Base-by-base conservation (phyloP, 2,888 invertebrate genomes). In the Xylocampa areola region DNA sequence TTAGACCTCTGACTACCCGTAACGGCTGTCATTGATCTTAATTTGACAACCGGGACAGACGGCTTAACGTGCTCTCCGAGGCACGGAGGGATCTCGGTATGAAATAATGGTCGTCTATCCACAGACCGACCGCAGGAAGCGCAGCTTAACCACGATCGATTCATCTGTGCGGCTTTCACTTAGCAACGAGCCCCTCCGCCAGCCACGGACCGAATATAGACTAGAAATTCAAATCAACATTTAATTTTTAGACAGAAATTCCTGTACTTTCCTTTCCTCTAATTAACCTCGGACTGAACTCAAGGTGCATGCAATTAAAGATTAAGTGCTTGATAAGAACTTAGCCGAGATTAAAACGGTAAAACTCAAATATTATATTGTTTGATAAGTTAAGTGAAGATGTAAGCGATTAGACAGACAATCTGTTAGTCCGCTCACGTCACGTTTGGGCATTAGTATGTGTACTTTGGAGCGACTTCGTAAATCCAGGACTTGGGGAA, bases 391-490 rank as follows among this genome's bases (percentile, higher is more conserved):
- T 61, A 11, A 39, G 49, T 37, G 35, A 39, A 61, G 63, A 73
- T 68, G 40, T 68, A 35, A 45, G 68, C 44, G 73, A 68, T 68
- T 72, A 72, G 68, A 48, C 76, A 58, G 50, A 54, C 47, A 65
- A 55, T 63, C 72, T 62, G 35, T 64, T 50, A 62, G 73, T 73
- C 62, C 61, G 60, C 61, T 45, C 74, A 66, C 66, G 68, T 76
- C 65, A 62, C 57, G 58, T 62, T 57, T 33, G 45, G 44, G 66
- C 68, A 70, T 76, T 70, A 76, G 67, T 64, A 48, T 68, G 62
- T 54, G 55, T 41, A 25, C 43, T 61, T 25, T 8, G 13, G 32
- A 11, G 36, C 2, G 39, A 29, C 47, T 58, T 14, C 13, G 33
- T 45, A 57, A 43, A 35, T 16, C 54, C 1, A n/a, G 35, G 25